Conservation (phyloP, 2,888 invertebrate species). For the Panzeria rudis region DNA sequence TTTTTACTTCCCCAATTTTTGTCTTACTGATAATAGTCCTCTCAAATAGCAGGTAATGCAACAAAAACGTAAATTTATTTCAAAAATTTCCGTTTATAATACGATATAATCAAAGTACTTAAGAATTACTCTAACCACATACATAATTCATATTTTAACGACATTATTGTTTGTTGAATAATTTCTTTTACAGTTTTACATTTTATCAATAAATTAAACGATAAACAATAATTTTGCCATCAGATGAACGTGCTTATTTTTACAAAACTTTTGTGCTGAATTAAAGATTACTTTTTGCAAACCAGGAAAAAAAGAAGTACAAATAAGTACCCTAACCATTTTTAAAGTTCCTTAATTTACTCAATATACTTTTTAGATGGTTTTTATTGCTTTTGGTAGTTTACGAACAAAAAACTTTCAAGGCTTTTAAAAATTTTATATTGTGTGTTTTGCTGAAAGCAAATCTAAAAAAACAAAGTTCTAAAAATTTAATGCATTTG, state of each 20-base stretch:
- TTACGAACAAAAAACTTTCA: slow-evolving; percentile 44
- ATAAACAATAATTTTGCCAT: slow-evolving; percentile 30
- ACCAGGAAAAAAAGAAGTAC: slow-evolving; percentile 14
- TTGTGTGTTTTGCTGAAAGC: slow-evolving; percentile 28
- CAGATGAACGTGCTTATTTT: slow-evolving; percentile 43
- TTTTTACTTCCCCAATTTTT: no score
- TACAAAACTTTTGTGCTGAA: slow-evolving; percentile 7
- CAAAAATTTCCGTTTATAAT: neutral
- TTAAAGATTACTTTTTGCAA: neutral
- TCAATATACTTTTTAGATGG: slow-evolving; percentile 9
- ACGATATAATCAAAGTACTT: neutral
- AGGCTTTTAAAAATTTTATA: slow-evolving; percentile 58
- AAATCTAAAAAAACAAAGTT: slow-evolving; percentile 43
- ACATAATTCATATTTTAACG: neutral
- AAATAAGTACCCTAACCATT: slow-evolving; percentile 30
- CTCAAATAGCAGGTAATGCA: no score
- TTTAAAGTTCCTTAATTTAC: slow-evolving; percentile 28
- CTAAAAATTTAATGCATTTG: slow-evolving; percentile 60
- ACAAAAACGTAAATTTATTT: no score
- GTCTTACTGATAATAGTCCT: no score
- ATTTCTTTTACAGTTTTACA: neutral
- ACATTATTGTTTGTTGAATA: neutral
- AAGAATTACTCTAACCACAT: neutral
- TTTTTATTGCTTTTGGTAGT: slow-evolving; percentile 7
- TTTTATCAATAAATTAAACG: neutral